Percentiles rank a stretch among this genome's conserved stretches.
Evolutionary conservation across 2,113 vertebrate genomes (phyloP).

Genomic region (Piaya cayana): DNA sequence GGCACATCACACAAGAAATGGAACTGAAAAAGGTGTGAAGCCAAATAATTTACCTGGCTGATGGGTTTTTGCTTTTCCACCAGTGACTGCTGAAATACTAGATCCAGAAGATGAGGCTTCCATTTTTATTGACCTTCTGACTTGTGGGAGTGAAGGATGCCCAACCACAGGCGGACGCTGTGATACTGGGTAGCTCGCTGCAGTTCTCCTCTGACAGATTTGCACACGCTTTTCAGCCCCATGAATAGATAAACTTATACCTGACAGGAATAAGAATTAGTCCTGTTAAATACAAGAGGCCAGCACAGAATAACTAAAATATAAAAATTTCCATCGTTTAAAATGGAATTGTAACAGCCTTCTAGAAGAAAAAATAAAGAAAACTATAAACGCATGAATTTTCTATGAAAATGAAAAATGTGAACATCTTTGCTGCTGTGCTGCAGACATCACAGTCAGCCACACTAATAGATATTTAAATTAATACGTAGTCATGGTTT

Average conservation of each 20-base stretch:
- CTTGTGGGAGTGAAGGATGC: conserved; percentile 75
- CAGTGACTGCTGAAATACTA: conserved; percentile 70
- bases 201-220: conserved; percentile 81
- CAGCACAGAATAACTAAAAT: background rate
- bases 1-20: background rate
- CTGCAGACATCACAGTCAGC: background rate
- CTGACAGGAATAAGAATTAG: conserved; percentile 75
- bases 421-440: background rate
- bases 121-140: conserved; percentile 83
- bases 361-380: background rate
- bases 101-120: conserved; percentile 85
- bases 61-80: conserved; percentile 76
- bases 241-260: conserved; percentile 92
- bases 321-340: background rate
- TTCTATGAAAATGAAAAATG: background rate
- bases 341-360: background rate
- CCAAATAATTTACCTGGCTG: conserved; percentile 78
- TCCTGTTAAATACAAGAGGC: conserved; percentile 13
- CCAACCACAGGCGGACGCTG: conserved; percentile 75
- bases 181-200: conserved; percentile 76
- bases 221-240: conserved; percentile 86
- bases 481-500: background rate
- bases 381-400: background rate
- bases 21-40: background rate
- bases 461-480: conserved; percentile 5